Percentiles rank a stretch among this genome's conserved stretches.
These are phyloP conservation scores for Gymnarchus niloticus DNA, from an alignment of 2,113 vertebrate genomes.

Conservation along the genomic window DNA sequence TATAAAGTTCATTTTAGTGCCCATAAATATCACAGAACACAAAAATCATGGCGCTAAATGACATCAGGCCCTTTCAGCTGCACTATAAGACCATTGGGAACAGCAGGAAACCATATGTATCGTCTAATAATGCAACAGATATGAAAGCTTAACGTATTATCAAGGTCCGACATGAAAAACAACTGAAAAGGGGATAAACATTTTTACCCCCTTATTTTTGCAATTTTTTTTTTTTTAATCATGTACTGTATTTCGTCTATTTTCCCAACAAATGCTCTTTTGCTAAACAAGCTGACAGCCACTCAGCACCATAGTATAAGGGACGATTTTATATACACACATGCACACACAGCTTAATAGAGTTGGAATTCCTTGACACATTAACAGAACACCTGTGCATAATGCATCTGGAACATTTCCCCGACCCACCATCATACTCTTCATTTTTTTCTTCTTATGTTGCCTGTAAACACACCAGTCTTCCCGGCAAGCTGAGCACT, in stretches of 20 bases:
- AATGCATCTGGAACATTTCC: neutral
- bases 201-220: too few species aligned
- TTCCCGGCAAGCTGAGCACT: slow-evolving; percentile 2
- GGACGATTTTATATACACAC: neutral
- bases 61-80: neutral
- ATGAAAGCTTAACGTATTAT: slow-evolving; percentile 5
- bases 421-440: neutral
- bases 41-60: neutral
- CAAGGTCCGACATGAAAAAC: neutral
- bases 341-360: slow-evolving; percentile 8
- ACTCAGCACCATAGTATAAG: neutral
- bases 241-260: neutral
- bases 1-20: neutral
- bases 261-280: neutral
- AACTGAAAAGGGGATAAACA: too few species aligned
- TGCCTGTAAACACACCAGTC: neutral
- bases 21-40: neutral
- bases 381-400: neutral
- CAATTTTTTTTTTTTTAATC: neutral
- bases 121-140: neutral
- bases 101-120: neutral
- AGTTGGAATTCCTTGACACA: neutral
- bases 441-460: neutral
- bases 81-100: neutral
- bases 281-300: neutral